Base-by-base conservation (phyloP, 2,888 invertebrate species). In the Cataglyphis livida region DNA sequence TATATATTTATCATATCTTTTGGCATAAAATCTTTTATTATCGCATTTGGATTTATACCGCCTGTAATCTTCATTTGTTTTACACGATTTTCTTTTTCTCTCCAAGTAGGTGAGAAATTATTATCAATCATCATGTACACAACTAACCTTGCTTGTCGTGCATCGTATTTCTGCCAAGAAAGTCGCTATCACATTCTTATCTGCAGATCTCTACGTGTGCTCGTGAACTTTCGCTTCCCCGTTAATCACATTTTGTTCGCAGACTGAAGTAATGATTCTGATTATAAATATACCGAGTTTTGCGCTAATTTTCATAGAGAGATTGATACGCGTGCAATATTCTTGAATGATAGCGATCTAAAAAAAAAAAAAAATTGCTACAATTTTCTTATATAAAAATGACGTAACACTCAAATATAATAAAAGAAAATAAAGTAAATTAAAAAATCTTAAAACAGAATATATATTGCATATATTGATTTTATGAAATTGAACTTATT, bases 131-230 rank as follows among this genome's bases (percentile, higher is more conserved):
- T 76, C 71, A 76, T 38, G 15, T 44, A 54, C 1, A 44, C 57
- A 18, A 21, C 44, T 68, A 64, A 41, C 12, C 73, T 73, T 48
- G 15, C 21, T 18, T n/a, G 32, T n/a, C 18, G 64, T 25, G 15
- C 15, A 18, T 32, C 25, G n/a, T 38, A 35, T 35, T 73, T 44
- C 44, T 48, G 35, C 18, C 59, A 71, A 59, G 59, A 79, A 78
- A 32, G 54, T 70, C 64, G 54, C 25, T 66, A 35, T 65, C 66
- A 51, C 35, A 74, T 4, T 57, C 71, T 21, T 48, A 70, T 41
- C 41, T 28, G 54, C 28, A 41, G 68, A 54, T 73, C 44, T 73
- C 71, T 38, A 44, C 73, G 35, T 32, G 44, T 44, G n/a, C 51
- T 59, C 44, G 21, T 73, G 18, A 44, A 71, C 59, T 59, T 71